phyloP scores from a whole-genome alignment of 53 echinoderm and acorn worm genomes.

The Astropecten irregularis region DNA sequence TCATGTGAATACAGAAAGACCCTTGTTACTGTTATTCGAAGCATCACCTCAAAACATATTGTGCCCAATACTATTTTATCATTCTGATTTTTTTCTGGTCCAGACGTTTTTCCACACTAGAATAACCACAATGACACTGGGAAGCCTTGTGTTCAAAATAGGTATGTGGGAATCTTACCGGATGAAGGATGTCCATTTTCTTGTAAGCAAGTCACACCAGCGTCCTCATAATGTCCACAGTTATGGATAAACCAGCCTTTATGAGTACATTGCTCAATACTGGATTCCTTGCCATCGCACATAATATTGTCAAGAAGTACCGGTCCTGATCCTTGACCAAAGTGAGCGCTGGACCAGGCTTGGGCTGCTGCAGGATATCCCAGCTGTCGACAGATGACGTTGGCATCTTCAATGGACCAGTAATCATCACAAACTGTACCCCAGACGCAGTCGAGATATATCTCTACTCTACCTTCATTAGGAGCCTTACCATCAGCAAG shows the following conservation, averaged over 20 bases:
- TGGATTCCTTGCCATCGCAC: no score
- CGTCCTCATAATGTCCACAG: conserved; percentile 43
- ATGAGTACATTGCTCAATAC: conserved; percentile 29
- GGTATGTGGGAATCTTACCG: no score
- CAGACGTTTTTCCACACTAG: no score
- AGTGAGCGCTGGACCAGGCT: conserved; percentile 9
- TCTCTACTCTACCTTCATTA: conserved; percentile 53
- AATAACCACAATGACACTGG: no score
- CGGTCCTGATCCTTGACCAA: conserved; percentile 38
- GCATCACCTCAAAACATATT: no score
- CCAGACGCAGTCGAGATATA: conserved; percentile 46
- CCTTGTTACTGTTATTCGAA: no score
- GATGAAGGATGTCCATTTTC: conserved; percentile 8
- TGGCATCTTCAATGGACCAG: conserved; percentile 53
- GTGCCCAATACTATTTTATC: no score
- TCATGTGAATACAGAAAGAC: no score
- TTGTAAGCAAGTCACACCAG: conserved; percentile 51
- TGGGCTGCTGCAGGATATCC: conserved; percentile 25
- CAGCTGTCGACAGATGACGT: conserved; percentile 40
- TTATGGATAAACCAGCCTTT: background rate
- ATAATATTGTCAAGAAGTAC: conserved; percentile 24
- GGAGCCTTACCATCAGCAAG: conserved; percentile 17
- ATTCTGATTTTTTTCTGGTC: no score
- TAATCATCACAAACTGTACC: conserved; percentile 50
- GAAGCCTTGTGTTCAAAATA: no score